Conservation (phyloP, 2,888 invertebrate species). For the Clivina fossor region DNA sequence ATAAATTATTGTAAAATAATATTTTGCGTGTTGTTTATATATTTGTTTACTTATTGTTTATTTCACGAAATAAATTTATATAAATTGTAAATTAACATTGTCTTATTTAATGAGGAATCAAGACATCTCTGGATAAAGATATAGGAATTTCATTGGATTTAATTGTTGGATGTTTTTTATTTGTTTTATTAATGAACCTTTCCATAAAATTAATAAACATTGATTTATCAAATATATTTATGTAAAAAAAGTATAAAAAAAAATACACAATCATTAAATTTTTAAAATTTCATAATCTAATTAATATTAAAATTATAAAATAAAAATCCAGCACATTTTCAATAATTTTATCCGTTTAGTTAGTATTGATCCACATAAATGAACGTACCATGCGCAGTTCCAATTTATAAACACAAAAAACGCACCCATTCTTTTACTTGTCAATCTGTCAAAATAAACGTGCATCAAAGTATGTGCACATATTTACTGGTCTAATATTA, state of each 20-base stretch:
- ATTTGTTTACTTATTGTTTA: constrained; percentile 25
- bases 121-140: constrained; percentile 4
- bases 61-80: constrained; percentile 26
- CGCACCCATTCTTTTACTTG: constrained; percentile 13
- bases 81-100: constrained; percentile 5
- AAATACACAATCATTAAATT: too few species aligned
- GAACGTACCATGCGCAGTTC: neutral
- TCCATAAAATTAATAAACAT: too few species aligned
- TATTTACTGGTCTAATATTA: neutral
- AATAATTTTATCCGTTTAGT: too few species aligned
- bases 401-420: neutral
- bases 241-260: too few species aligned
- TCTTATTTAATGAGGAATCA: constrained; percentile 53
- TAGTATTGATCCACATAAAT: too few species aligned
- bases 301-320: too few species aligned
- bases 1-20: too few species aligned
- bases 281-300: too few species aligned
- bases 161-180: too few species aligned
- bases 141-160: constrained; percentile 16
- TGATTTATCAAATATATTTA: too few species aligned
- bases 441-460: constrained; percentile 14
- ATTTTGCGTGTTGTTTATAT: constrained; percentile 27
- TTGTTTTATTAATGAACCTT: too few species aligned
- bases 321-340: too few species aligned
- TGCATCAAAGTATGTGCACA: constrained; percentile 8